These are phyloP conservation scores for Amazona guildingii DNA, from an alignment of 2,113 vertebrate species.

Conservation along the genomic window DNA sequence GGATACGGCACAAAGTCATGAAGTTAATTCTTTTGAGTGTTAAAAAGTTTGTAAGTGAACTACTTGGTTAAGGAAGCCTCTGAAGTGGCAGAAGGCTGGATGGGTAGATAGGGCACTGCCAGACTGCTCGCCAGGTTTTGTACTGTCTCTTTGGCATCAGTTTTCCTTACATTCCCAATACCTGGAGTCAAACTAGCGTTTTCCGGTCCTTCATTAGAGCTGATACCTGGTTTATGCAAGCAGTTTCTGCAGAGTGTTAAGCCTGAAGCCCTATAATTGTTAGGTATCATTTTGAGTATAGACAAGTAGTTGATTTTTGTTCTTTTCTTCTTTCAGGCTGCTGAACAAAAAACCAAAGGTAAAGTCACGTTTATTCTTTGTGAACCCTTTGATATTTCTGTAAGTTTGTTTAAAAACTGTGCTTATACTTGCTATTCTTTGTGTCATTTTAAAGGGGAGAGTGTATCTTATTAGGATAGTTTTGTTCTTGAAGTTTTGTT, in stretches of 20 bases:
- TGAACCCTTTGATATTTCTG: background rate
- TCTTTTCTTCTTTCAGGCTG: slow-evolving; percentile 80
- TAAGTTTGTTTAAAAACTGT: background rate
- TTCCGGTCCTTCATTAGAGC: background rate
- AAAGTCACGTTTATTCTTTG: slow-evolving; percentile 60
- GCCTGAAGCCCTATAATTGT: background rate
- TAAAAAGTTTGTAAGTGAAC: fast-evolving
- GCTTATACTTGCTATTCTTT: background rate
- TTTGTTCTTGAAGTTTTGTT: background rate
- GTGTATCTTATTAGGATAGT: background rate
- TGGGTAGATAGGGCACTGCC: background rate
- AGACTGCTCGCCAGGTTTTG: background rate
- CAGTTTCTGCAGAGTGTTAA: background rate
- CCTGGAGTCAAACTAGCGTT: background rate
- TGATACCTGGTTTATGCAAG: background rate
- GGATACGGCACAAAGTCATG: background rate
- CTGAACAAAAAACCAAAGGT: slow-evolving; percentile 99
- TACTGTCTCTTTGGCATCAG: background rate
- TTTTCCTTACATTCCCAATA: background rate
- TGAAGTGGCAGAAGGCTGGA: background rate
- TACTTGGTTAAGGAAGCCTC: background rate
- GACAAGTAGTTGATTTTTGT: slow-evolving; percentile 40
- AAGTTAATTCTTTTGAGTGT: background rate
- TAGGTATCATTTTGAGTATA: background rate
- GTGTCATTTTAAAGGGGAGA: background rate